Evolutionary conservation across 2,888 invertebrate genomes (phyloP), one percentile per base, ranked within the genome.

Genomic region (Megastigmus dorsalis): DNA sequence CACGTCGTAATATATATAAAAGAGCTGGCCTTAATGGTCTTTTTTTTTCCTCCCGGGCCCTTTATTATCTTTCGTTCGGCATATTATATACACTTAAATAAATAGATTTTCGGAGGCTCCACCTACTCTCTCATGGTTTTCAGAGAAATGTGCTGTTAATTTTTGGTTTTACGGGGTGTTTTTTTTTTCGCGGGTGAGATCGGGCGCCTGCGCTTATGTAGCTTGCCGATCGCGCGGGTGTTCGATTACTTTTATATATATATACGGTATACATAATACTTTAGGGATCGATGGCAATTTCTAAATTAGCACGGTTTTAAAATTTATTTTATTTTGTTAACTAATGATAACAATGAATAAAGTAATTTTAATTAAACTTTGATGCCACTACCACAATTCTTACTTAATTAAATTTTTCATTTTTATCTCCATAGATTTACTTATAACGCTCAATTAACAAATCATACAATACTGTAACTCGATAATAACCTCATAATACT

Each of bases 21-120:
- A n/a, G n/a, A n/a, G n/a, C n/a, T n/a, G n/a, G n/a, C n/a, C n/a
- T n/a, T 68, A 68, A 68, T 68, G 68, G 50, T 30, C 41, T 30
- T 50, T 38, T 26, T 48, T 62, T 20, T n/a, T n/a, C n/a, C n/a
- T n/a, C n/a, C n/a, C 26, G 7, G 43, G 30, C 41, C 54, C 66
- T 52, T 63, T 26, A 63, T 63, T 50, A 67, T 57, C 45, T 9
- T 23, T 15, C 15, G 20, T 13, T 33, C 18, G 15, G 41, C 43
- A 9, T 26, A 18, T 30, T 54, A 55, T 66, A 26, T 9, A 26
- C 38, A 26, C 38, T 50, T 38, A 45, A 50, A 59, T 68, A 59
- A 50, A 50, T 68, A 28, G 59, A 59, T 20, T 68, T 59, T 59
- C 18, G 9, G 57, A 48, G 45, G 7, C 18, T 28, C 28, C 6